Percentiles rank a stretch among this genome's conserved stretches.
These are phyloP conservation scores for Leucozona laternaria DNA, from an alignment of 2,888 invertebrate genomes.

Conservation along the genomic window DNA sequence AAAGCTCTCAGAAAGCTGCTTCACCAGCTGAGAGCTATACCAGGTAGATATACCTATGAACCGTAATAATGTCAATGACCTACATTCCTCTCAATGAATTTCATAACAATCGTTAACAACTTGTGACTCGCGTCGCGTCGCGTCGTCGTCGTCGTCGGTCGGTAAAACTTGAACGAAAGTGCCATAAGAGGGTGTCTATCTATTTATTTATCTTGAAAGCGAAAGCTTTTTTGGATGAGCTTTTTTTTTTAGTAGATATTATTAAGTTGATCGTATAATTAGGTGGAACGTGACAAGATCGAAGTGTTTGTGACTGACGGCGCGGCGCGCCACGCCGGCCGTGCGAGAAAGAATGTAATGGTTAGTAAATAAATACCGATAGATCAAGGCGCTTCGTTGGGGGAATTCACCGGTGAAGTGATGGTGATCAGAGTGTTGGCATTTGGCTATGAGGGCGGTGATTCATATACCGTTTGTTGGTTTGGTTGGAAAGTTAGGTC, in stretches of 20 bases:
- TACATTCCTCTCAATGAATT: constrained; percentile 51
- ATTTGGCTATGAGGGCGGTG: constrained; percentile 51
- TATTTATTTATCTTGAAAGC: constrained; percentile 19
- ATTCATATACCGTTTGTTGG: constrained; percentile 40
- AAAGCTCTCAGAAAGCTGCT: constrained; percentile 42
- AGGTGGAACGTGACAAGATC: constrained; percentile 43
- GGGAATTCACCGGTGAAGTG: constrained; percentile 59
- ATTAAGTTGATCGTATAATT: constrained; percentile 29
- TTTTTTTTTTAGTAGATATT: constrained; percentile 18
- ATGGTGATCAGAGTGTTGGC: constrained; percentile 16
- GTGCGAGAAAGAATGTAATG: constrained; percentile 1
- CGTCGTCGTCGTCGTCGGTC: too few species aligned
- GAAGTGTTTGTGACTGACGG: not conserved
- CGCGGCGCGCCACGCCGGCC: not conserved
- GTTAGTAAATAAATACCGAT: constrained; percentile 18
- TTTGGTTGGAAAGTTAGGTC: constrained; percentile 52
- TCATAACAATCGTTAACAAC: constrained; percentile 56
- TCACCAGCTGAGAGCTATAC: not conserved
- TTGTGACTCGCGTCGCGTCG: not conserved
- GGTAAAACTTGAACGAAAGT: constrained; percentile 33
- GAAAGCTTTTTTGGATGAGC: constrained; percentile 14
- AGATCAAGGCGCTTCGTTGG: constrained; percentile 39
- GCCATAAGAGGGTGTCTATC: constrained; percentile 4
- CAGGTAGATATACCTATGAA: not conserved
- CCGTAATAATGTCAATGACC: constrained; percentile 57